Base-by-base conservation (phyloP, 2,797 vertebrate species). In the Triplophysa yarkandensis region DNA sequence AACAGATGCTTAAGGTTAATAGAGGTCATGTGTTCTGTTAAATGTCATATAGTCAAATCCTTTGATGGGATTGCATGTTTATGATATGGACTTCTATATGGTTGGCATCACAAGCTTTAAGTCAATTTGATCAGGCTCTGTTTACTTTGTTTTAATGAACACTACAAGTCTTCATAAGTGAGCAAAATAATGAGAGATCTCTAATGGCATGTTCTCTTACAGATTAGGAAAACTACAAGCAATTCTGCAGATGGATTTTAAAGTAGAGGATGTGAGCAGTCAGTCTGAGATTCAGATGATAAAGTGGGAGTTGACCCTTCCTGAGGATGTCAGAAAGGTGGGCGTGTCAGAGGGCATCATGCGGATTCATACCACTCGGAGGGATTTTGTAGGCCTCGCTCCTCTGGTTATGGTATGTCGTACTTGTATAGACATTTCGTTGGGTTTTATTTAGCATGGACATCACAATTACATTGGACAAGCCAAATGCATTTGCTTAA, bases 201-300 rank as follows among this genome's bases (percentile, higher is more conserved):
- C 52, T 52, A 62, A 62, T 52, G 44, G 13, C 6, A 10, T 8
- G 1, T 21, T 72, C 57, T 73, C 44, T 36, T 57, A 8, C 82
- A 93, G 92, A 81, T 81, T 85, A 25, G 87, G 85, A 84, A 90
- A 87, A 61, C 85, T 90, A 62, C 79, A 89, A 79, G 95, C 97
- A 83, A 91, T 99, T 82, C 90, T 99, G 87, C 95, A 97, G 89
- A 93, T 99, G 78, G 95, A 98, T 69, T 93, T 99, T 50, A 92
- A 94, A 72, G 88, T 97, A 0, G 93, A 95, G 65, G 95, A 93
- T 48, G 85, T 94, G n/a, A 83, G 87, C 34, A 93, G 93, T 57
- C 89, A 89, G 0, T 89, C 93, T 0, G 92, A 91, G 85, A 94
- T 94, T 16, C 96, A 96, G 86, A 90, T 95, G 41, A 94, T 98